Evolutionary conservation across 1,140 invertebrate genomes (phyloP).

Genomic region (Hydropsyche tenuis): DNA sequence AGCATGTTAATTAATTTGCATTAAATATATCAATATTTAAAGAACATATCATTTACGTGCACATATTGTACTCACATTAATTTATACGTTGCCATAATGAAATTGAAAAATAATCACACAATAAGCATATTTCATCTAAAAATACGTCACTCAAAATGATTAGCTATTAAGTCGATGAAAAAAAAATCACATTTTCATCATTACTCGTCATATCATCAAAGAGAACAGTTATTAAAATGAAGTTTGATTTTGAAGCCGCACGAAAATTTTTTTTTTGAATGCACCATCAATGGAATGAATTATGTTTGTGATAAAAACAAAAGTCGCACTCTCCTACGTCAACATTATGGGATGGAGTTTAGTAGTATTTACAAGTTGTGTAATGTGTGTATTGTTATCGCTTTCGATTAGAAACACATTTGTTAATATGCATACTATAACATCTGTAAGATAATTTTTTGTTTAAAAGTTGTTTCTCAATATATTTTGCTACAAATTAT

Average conservation of each 20-base stretch:
- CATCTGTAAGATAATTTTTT: slow-evolving; percentile 4
- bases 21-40: too few relatives aligned
- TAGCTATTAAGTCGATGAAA: too few relatives aligned
- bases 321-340: neutral
- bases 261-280: neutral
- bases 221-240: too few relatives aligned
- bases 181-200: too few relatives aligned
- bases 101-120: too few relatives aligned
- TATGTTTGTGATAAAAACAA: neutral
- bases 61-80: too few relatives aligned
- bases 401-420: neutral
- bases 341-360: neutral
- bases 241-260: neutral
- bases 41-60: too few relatives aligned
- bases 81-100: too few relatives aligned
- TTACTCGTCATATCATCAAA: too few relatives aligned
- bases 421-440: slow-evolving; percentile 14
- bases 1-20: too few relatives aligned
- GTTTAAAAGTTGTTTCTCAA: neutral
- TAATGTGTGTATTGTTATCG: slow-evolving; percentile 10
- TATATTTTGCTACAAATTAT: neutral
- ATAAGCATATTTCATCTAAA: too few relatives aligned
- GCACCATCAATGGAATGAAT: slow-evolving; percentile 3
- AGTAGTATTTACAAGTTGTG: slow-evolving; percentile 4
- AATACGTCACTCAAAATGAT: too few relatives aligned